A percentile compares a stretch with the other conserved stretches of the same genome.
These are phyloP conservation scores for Leptinotarsa lineolata DNA, from an alignment of 1,140 invertebrate genomes.

Conservation along the genomic window DNA sequence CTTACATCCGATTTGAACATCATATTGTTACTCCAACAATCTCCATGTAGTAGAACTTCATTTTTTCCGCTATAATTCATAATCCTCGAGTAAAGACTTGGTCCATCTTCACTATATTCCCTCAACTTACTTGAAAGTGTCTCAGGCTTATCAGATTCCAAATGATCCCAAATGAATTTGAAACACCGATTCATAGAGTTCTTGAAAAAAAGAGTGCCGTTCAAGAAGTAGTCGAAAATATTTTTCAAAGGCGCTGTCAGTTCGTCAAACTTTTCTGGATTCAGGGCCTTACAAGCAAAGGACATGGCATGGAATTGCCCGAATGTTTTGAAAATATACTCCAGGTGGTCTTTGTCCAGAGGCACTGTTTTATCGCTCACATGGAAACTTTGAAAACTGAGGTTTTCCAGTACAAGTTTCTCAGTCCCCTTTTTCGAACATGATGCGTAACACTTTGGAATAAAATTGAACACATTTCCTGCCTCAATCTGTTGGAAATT, in stretches of 20 bases:
- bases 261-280: constrained; percentile 41
- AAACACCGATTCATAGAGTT: constrained; percentile 11
- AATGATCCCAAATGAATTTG: constrained; percentile 2
- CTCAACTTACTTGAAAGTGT: constrained; percentile 31
- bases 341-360: constrained; percentile 26
- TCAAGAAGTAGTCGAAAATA: constrained; percentile 44
- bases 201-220: background rate
- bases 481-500: background rate
- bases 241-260: constrained; percentile 27
- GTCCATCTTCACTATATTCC: constrained; percentile 22
- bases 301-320: constrained; percentile 47
- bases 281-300: constrained; percentile 56
- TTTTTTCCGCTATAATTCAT: constrained; percentile 36
- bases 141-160: constrained; percentile 20
- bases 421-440: constrained; percentile 53
- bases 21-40: constrained; percentile 45
- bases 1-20: constrained; percentile 44
- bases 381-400: constrained; percentile 26
- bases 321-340: constrained; percentile 31
- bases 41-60: constrained; percentile 35
- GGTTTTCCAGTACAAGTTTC: constrained; percentile 56
- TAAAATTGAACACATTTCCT: constrained; percentile 35
- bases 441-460: constrained; percentile 30
- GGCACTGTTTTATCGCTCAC: constrained; percentile 26
- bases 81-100: constrained; percentile 15